Conservation (phyloP, 2,888 invertebrate species). For the Elegia similella region DNA sequence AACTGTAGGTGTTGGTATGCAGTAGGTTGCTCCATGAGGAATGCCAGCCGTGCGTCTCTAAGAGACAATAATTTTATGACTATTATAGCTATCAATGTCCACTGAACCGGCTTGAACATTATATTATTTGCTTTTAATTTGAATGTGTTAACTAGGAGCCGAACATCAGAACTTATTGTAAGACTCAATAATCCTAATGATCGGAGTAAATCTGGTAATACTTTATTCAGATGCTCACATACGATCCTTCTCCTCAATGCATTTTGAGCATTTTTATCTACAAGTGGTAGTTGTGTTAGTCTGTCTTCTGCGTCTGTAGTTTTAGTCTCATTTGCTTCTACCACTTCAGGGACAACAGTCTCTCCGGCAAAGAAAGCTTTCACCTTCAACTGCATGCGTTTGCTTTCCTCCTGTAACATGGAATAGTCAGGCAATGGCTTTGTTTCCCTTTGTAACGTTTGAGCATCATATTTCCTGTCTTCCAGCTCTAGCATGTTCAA, state of each 20-base stretch:
- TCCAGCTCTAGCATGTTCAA: slow-evolving; percentile 84
- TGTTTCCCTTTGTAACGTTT: slow-evolving; percentile 56
- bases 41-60: slow-evolving; percentile 52
- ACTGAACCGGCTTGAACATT: slow-evolving; percentile 86
- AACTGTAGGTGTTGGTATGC: slow-evolving; percentile 70
- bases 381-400: slow-evolving; percentile 84
- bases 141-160: slow-evolving; percentile 83
- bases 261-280: slow-evolving; percentile 85
- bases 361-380: slow-evolving; percentile 83
- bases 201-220: slow-evolving; percentile 80
- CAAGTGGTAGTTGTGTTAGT: slow-evolving; percentile 81
- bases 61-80: slow-evolving; percentile 83
- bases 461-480: slow-evolving; percentile 78
- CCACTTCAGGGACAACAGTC: slow-evolving; percentile 59
- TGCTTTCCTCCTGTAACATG: slow-evolving; percentile 83
- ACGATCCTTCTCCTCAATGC: slow-evolving; percentile 86
- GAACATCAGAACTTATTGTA: slow-evolving; percentile 68
- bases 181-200: slow-evolving; percentile 68
- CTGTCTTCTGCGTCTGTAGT: slow-evolving; percentile 47
- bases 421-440: slow-evolving; percentile 85
- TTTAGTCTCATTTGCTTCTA: slow-evolving; percentile 35
- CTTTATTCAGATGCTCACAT: slow-evolving; percentile 84
- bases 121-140: slow-evolving; percentile 86
- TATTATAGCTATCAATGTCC: slow-evolving; percentile 86
- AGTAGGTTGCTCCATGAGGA: slow-evolving; percentile 50